A percentile compares a stretch with the other conserved stretches of the same genome.
phyloP scores from a whole-genome alignment of 2,113 vertebrate genomes.

The Uropsilus gracilis region DNA sequence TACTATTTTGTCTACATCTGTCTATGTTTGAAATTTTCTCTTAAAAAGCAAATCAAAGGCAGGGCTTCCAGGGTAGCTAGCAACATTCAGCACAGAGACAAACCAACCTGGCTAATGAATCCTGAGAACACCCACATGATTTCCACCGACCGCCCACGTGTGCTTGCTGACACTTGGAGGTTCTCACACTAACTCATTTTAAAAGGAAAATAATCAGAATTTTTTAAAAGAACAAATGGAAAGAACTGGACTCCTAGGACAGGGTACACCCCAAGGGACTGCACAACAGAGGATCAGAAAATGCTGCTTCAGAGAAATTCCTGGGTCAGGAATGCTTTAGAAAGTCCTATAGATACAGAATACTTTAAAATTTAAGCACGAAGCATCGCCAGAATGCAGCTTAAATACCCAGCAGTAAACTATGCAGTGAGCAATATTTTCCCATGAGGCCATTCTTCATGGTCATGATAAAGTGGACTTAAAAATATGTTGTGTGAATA shows the following conservation, averaged over 20 bases:
- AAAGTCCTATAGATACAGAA: neutral
- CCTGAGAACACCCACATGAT: neutral
- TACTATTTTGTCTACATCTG: neutral
- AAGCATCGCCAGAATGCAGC: neutral
- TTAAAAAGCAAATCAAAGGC: neutral
- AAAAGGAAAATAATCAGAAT: neutral
- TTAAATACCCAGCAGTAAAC: constrained; percentile 5
- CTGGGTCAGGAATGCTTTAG: neutral
- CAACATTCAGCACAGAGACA: neutral
- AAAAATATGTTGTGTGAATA: neutral
- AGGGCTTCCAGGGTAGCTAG: neutral
- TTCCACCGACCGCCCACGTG: neutral
- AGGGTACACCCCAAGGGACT: neutral
- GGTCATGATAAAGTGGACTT: neutral
- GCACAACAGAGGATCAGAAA: constrained; percentile 13
- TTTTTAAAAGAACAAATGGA: constrained; percentile 15
- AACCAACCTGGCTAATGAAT: neutral
- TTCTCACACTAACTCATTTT: neutral
- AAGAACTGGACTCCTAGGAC: neutral
- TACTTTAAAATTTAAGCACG: neutral
- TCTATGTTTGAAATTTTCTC: neutral
- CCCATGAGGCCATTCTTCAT: neutral
- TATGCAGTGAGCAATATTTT: neutral
- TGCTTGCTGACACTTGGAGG: neutral
- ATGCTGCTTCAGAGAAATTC: neutral